phyloP scores from a whole-genome alignment of 2,113 vertebrate species.

The Rynchops niger region DNA sequence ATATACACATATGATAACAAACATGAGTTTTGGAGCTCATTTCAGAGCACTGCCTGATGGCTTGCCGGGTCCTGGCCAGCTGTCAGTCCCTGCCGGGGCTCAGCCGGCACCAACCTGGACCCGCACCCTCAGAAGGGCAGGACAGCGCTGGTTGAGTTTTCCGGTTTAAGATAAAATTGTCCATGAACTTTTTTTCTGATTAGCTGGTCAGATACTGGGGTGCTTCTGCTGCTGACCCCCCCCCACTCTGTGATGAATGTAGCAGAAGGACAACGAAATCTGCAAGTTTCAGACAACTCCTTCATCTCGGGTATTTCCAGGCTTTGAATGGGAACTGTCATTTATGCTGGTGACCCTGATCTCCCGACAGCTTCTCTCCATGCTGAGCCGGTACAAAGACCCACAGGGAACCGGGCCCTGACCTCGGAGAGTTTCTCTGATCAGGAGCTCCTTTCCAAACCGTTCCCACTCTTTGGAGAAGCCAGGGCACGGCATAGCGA shows the following conservation, averaged over 20 bases:
- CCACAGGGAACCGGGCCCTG: neutral
- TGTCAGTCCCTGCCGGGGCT: neutral
- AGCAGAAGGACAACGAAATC: neutral
- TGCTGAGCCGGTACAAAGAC: neutral
- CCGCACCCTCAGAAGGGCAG: neutral
- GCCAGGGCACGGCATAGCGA: neutral
- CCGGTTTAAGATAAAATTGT: neutral
- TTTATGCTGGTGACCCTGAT: neutral
- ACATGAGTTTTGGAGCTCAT: rapidly evolving
- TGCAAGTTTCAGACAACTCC: neutral
- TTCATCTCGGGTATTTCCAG: neutral
- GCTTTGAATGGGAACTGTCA: neutral
- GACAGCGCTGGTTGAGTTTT: neutral
- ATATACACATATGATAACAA: neutral
- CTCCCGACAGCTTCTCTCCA: neutral
- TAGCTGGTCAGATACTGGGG: neutral
- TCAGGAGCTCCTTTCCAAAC: neutral
- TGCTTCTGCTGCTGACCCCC: neutral
- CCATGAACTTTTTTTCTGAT: neutral
- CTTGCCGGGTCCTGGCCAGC: neutral
- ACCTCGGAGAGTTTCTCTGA: neutral
- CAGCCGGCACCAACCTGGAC: neutral
- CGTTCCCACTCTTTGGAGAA: neutral
- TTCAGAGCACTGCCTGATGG: neutral
- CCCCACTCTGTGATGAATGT: rapidly evolving